Conservation (phyloP, 2,888 invertebrate genomes). For the Busseola fusca region DNA sequence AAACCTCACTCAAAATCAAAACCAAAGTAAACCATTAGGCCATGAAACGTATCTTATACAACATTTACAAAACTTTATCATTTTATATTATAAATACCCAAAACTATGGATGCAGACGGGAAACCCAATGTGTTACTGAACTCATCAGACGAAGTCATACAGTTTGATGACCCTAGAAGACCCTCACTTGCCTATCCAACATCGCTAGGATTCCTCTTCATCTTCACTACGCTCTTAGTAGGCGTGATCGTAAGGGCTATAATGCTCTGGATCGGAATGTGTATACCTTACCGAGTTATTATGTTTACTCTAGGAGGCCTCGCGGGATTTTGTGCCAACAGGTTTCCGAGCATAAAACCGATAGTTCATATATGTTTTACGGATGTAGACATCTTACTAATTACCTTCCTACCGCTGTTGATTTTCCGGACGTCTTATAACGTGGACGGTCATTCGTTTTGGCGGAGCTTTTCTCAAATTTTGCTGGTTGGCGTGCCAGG, state of each 20-base stretch:
- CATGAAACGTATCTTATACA: slow-evolving; percentile 59
- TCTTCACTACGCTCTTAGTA: slow-evolving; percentile 75
- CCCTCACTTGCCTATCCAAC: slow-evolving; percentile 76
- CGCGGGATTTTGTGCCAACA: slow-evolving; percentile 77
- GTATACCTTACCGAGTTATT: slow-evolving; percentile 79
- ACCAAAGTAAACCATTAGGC: slow-evolving; percentile 60
- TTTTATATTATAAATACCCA: slow-evolving; percentile 33
- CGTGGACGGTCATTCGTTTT: slow-evolving; percentile 82
- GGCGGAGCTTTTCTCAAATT: slow-evolving; percentile 81
- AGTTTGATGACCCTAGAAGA: slow-evolving; percentile 66
- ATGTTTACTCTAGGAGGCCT: slow-evolving; percentile 82
- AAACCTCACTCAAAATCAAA: background rate
- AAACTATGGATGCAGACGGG: background rate
- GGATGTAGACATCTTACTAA: slow-evolving; percentile 76
- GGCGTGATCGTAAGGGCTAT: slow-evolving; percentile 78
- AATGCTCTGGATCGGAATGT: slow-evolving; percentile 77
- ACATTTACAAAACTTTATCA: slow-evolving; percentile 25
- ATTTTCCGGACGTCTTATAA: slow-evolving; percentile 82
- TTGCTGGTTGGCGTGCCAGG: slow-evolving; percentile 80
- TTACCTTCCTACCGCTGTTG: slow-evolving; percentile 77
- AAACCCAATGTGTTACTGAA: background rate
- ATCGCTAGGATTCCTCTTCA: slow-evolving; percentile 74
- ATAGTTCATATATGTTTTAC: slow-evolving; percentile 77
- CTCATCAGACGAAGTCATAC: slow-evolving; percentile 20
- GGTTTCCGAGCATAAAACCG: slow-evolving; percentile 75